Base-by-base conservation (phyloP, 92 coral and sea anemone genomes). In the Desmophyllum pertusum region DNA sequence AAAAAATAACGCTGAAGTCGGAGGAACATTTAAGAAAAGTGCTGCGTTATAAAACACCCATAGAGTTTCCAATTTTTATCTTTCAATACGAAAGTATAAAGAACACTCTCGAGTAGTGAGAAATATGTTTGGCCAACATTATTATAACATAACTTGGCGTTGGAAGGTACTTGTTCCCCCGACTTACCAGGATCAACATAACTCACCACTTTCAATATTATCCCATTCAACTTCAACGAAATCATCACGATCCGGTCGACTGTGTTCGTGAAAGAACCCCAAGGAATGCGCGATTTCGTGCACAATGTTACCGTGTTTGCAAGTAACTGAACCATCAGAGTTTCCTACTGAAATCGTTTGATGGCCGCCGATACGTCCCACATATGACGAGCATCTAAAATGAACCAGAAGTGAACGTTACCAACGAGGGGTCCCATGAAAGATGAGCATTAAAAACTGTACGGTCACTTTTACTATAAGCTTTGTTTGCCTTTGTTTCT, bases 201-300 rank as follows among this genome's bases (percentile, higher is more conserved):
- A 78, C 93, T 80, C 51, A 97, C 99, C 99, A 43, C 81, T 65
- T 85, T 55, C 80, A 23, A 96, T 87, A 77, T 88, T 91, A 3
- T 53, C 68, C 95, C 96, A 94, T 17, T 76, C 35, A 33, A 96
- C 92, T 40, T 64, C 11, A 36, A 96, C 97, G 73, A 63, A 97
- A 0, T 88, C 5, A 68, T 97, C 97, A 71, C 99, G 85, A 71
- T 97, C 99, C 14, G 99, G 99, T 40, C 99, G 82, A 77, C 98
- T 94, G 86, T 97, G 99, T 41, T 97, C 99, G 83, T 97, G 99
- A 66, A 94, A 97, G 77, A 86, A 94, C 3, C 99, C 99, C 40
- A 94, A 84, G 17, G 97, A 45, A 85, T 97, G 99, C 5, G 94
- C 98, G 14, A 94, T 85, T 81, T 97, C 99, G 88, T 97, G 99